Base-by-base conservation (phyloP, 2,888 invertebrate genomes). In the Malachius bipustulatus region DNA sequence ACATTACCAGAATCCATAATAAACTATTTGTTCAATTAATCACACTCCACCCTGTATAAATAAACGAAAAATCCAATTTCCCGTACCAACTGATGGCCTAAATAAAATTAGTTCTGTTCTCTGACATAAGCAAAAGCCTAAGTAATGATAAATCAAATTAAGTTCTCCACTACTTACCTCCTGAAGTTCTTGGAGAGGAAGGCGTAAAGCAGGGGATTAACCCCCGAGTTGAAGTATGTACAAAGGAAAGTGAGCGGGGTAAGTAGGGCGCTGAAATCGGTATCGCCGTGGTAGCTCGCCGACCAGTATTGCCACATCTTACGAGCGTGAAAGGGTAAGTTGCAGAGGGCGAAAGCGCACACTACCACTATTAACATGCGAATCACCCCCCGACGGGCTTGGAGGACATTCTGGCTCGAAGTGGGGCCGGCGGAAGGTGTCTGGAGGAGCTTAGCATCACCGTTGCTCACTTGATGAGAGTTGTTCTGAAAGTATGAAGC, bases 191-290 rank as follows among this genome's bases (percentile, higher is more conserved):
- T 66, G 2, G 77, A 77, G 34, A 91, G 67, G 57, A 91, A 85
- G 3, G 90, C 90, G 63, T 91, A 93, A 4, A 93, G 69, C 34
- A 91, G 66, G 0, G 91, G 91, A 64, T 93, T 91, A 43, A 91
- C 74, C 31, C 82, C 90, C 11, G 88, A 89, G 67, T 91, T 90
- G 62, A 84, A 77, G 60, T 89, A 93, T 28, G 89, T 77, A 47
- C 88, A 73, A 41, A 91, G 73, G 62, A 85, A 89, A 14, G 88
- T 87, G 40, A 87, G 69, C 1, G 90, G 89, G 6, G 88, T 87
- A 41, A 89, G 69, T 11, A 83, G 64, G 4, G 78, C 77, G 52
- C 82, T 80, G 56, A 84, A 81, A 53, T 79, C 74, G 41, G 78
- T 75, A 49, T 75, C 70, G 41, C 81, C 82, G 45, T 75, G 69